A percentile compares a stretch with the other conserved stretches of the same genome.
These are phyloP conservation scores for Pachymerium ferrugineum DNA, from an alignment of 2,888 invertebrate species.

Conservation along the genomic window DNA sequence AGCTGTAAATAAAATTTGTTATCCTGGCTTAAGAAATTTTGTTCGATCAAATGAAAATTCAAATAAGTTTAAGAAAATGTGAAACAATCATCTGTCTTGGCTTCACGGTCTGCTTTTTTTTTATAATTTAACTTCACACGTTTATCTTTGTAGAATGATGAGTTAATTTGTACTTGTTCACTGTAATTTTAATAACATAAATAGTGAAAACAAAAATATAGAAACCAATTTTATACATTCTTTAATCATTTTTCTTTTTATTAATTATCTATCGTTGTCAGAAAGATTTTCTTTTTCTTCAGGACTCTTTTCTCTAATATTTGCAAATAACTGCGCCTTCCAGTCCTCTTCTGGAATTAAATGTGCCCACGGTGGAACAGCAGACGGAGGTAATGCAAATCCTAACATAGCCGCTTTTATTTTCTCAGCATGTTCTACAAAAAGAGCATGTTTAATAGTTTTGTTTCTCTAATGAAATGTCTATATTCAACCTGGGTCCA, in stretches of 20 bases:
- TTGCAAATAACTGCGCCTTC: constrained; percentile 37
- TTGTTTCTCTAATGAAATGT: not conserved
- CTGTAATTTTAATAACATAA: not conserved
- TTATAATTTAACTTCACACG: not conserved
- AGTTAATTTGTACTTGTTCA: not conserved
- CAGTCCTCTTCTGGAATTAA: constrained; percentile 44
- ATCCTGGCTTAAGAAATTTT: not conserved
- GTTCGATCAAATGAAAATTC: not conserved
- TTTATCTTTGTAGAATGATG: not conserved
- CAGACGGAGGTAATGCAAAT: constrained; percentile 42
- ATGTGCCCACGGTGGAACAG: constrained; percentile 44
- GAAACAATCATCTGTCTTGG: not conserved
- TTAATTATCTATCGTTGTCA: not conserved
- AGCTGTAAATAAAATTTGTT: not conserved
- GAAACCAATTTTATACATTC: not conserved
- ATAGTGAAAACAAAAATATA: not conserved
- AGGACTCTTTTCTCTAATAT: not conserved
- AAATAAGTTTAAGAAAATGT: not conserved
- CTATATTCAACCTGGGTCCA: not conserved
- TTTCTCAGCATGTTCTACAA: constrained; percentile 41
- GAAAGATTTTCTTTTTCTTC: not conserved
- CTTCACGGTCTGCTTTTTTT: too few species aligned
- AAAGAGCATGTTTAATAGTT: too few species aligned
- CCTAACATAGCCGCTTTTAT: constrained; percentile 44
- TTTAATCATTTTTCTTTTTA: not conserved